A percentile compares a stretch with the other conserved stretches of the same genome.
Conservation (phyloP, 1,140 invertebrate species). For the Camponotus vicinus region DNA sequence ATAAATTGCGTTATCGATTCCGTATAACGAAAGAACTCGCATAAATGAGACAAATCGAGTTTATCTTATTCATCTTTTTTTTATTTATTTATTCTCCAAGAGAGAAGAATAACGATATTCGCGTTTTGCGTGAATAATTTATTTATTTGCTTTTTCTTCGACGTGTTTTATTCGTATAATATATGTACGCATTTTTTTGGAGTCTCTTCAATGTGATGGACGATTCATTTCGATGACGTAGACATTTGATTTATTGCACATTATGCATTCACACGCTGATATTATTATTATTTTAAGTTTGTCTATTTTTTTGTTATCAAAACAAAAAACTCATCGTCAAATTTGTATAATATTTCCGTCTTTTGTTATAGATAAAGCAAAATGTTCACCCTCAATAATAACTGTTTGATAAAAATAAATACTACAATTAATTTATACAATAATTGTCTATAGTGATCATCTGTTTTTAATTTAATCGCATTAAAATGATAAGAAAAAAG, state of each 20-base stretch:
- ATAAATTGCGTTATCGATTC: slow-evolving; percentile 14
- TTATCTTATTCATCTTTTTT: slow-evolving; percentile 46
- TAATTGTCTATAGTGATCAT: slow-evolving; percentile 25
- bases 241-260: slow-evolving; percentile 23
- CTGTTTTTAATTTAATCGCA: slow-evolving; percentile 34
- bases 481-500: slow-evolving; percentile 16
- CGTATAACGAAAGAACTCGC: background rate
- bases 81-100: slow-evolving; percentile 62
- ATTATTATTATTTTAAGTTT: slow-evolving; percentile 58
- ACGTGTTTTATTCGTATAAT: slow-evolving; percentile 41
- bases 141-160: slow-evolving; percentile 49
- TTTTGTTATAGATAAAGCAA: slow-evolving; percentile 26
- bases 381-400: slow-evolving; percentile 4
- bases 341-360: slow-evolving; percentile 1
- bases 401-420: slow-evolving; percentile 25
- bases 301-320: slow-evolving; percentile 29
- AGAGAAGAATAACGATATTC: slow-evolving; percentile 41
- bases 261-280: slow-evolving; percentile 50
- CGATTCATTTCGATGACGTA: slow-evolving; percentile 44
- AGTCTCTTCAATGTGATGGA: slow-evolving; percentile 27
- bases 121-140: slow-evolving; percentile 30
- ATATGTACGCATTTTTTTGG: slow-evolving; percentile 28
- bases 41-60: slow-evolving; percentile 18
- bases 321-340: slow-evolving; percentile 6
- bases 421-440: slow-evolving; percentile 19